A percentile compares a stretch with the other conserved stretches of the same genome.
These are phyloP conservation scores for Pyrgus malvae DNA, from an alignment of 2,888 invertebrate species.

Conservation along the genomic window DNA sequence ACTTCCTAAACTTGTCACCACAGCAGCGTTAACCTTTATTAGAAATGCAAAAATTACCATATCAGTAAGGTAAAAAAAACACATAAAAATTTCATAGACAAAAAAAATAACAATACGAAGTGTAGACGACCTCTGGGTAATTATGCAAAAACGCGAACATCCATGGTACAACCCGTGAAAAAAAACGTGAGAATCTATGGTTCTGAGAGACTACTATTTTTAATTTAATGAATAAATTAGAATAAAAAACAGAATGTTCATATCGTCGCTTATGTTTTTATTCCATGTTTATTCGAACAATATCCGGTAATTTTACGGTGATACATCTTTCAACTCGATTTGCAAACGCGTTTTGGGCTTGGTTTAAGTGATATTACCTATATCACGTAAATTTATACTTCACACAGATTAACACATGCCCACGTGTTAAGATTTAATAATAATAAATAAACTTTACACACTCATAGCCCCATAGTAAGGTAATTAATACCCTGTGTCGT, in stretches of 20 bases:
- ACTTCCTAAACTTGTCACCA: too few species aligned
- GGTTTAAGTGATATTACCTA: background rate
- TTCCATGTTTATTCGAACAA: background rate
- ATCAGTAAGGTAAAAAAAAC: background rate
- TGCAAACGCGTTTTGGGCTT: background rate
- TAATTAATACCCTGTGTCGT: too few species aligned
- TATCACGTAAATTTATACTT: too few species aligned
- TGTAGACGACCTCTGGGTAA: constrained; percentile 4
- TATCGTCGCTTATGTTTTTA: background rate
- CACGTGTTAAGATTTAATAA: too few species aligned
- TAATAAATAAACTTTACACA: too few species aligned
- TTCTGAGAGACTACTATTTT: constrained; percentile 1
- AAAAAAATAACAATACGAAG: constrained; percentile 2
- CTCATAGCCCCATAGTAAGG: too few species aligned
- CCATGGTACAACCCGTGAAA: background rate
- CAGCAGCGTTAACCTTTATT: too few species aligned
- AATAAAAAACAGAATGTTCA: constrained; percentile 11
- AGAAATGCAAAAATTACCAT: background rate
- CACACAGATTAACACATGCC: too few species aligned
- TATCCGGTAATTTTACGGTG: constrained; percentile 20
- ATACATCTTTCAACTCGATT: background rate
- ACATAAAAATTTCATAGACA: background rate
- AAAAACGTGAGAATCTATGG: constrained; percentile 25
- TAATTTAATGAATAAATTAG: constrained; percentile 23
- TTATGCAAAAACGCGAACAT: constrained; percentile 1